phyloP scores from a whole-genome alignment of 1,140 invertebrate genomes.

The Drosophila pachea region DNA sequence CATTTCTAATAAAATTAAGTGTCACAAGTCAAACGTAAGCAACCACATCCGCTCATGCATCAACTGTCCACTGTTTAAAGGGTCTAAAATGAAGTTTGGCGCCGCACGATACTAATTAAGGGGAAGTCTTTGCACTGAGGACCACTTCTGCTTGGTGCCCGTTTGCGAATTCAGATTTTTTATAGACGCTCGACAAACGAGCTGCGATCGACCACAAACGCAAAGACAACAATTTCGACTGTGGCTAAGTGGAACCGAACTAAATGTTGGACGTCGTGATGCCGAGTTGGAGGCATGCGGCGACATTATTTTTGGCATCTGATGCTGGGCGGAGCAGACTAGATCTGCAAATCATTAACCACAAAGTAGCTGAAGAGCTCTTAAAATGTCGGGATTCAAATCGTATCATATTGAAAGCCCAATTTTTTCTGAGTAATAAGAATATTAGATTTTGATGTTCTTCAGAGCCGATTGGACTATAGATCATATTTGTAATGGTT shows the following conservation, averaged over 20 bases:
- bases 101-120: neutral
- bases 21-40: slow-evolving; percentile 52
- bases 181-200: slow-evolving; percentile 28
- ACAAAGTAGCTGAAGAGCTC: neutral
- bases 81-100: neutral
- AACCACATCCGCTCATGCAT: slow-evolving; percentile 38
- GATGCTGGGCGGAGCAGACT: neutral
- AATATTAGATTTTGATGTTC: too few relatives aligned
- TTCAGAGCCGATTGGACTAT: too few relatives aligned
- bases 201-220: slow-evolving; percentile 59
- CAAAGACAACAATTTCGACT: slow-evolving; percentile 69
- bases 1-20: slow-evolving; percentile 28
- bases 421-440: too few relatives aligned
- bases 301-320: slow-evolving; percentile 71
- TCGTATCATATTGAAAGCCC: too few relatives aligned
- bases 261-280: slow-evolving; percentile 22
- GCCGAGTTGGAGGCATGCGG: slow-evolving; percentile 24
- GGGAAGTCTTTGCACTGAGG: neutral
- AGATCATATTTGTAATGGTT: too few relatives aligned
- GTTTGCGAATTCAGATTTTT: slow-evolving; percentile 17
- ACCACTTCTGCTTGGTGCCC: slow-evolving; percentile 10
- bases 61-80: too few relatives aligned
- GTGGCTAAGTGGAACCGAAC: slow-evolving; percentile 44
- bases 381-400: neutral
- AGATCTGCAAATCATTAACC: slow-evolving; percentile 23